Conservation (phyloP, 2,888 invertebrate species). For the Deladenus siricidicola region DNA sequence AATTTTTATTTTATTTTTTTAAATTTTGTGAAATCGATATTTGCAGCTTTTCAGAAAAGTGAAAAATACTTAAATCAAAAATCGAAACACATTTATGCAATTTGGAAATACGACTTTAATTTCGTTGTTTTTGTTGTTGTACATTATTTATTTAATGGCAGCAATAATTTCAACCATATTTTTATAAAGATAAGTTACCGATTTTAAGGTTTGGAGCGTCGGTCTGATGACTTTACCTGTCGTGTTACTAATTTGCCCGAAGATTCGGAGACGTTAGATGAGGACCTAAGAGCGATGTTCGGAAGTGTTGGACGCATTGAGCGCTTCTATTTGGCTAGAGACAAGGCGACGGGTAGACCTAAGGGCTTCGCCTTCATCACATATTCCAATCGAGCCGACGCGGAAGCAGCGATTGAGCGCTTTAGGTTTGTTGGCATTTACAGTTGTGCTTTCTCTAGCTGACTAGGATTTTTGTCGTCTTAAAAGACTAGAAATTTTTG, state of each 20-base stretch:
- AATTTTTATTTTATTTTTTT: too few species aligned
- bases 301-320: conserved; percentile 73
- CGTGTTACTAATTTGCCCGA: conserved; percentile 94
- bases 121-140: too few species aligned
- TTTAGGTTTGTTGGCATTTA: conserved; percentile 37
- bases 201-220: conserved; percentile 26
- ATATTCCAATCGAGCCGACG: conserved; percentile 73
- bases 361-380: conserved; percentile 94
- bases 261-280: conserved; percentile 68
- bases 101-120: too few species aligned
- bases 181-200: too few species aligned
- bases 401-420: conserved; percentile 67
- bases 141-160: too few species aligned
- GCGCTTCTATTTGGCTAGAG: conserved; percentile 89
- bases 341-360: conserved; percentile 61
- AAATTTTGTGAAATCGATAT: too few species aligned
- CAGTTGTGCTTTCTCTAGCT: too few species aligned
- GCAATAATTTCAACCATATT: too few species aligned
- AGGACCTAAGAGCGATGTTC: conserved; percentile 90
- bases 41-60: too few species aligned
- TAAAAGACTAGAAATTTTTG: too few species aligned
- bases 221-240: conserved; percentile 67
- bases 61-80: too few species aligned
- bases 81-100: too few species aligned
- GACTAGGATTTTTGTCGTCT: background rate